Percentiles rank a stretch among this genome's conserved stretches.
Conservation (phyloP, 1,140 invertebrate genomes). For the Cephus cinctus region DNA sequence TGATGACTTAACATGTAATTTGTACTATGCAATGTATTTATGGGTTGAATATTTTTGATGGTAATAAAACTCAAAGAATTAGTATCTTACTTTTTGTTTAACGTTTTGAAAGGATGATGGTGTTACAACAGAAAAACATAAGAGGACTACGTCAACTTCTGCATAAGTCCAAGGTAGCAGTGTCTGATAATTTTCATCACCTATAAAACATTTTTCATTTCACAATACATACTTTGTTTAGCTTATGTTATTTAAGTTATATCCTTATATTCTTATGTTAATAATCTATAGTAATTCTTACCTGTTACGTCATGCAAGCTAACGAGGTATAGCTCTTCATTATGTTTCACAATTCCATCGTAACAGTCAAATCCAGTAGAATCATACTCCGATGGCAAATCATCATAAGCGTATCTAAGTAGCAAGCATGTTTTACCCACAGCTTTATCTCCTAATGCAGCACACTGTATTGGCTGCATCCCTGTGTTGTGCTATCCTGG, state of each 20-base stretch:
- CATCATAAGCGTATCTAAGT: constrained; percentile 92
- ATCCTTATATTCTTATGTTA: too few relatives aligned
- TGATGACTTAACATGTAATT: too few relatives aligned
- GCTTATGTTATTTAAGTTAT: too few relatives aligned
- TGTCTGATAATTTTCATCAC: constrained; percentile 97
- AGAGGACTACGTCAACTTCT: constrained; percentile 98
- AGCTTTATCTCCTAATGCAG: constrained; percentile 96
- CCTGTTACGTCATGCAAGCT: constrained; percentile 97
- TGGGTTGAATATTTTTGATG: too few relatives aligned
- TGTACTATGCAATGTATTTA: too few relatives aligned
- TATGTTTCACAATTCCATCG: constrained; percentile 98
- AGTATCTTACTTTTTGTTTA: constrained; percentile 87
- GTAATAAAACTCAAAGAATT: neutral
- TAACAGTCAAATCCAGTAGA: constrained; percentile 99
- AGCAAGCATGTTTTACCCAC: constrained; percentile 97
- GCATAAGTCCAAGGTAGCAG: constrained; percentile 96
- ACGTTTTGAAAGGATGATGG: constrained; percentile 99
- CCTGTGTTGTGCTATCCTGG: constrained; percentile 40
- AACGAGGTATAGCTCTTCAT: constrained; percentile 96
- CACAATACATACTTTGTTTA: too few relatives aligned
- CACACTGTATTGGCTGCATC: constrained; percentile 99
- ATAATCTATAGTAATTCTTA: too few relatives aligned
- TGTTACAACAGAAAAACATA: constrained; percentile 98
- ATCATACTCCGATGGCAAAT: constrained; percentile 99
- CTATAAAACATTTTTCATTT: constrained; percentile 60